phyloP scores from a whole-genome alignment of 2,113 vertebrate genomes.

The Cephalophus harveyi region DNA sequence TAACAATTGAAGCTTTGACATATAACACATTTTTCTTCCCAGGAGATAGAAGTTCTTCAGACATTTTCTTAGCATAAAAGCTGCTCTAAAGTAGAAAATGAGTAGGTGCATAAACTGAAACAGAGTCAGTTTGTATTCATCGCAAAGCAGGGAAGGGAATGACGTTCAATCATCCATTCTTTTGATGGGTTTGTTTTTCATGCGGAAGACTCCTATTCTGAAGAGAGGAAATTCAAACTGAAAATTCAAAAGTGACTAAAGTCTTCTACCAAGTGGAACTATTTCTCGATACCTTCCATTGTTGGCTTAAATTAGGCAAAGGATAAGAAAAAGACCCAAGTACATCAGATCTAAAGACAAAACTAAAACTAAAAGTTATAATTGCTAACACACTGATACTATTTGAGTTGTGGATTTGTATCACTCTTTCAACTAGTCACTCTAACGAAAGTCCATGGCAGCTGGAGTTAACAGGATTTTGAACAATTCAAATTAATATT shows the following conservation, averaged over 20 bases:
- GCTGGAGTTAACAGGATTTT: background rate
- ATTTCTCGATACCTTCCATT: background rate
- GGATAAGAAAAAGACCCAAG: background rate
- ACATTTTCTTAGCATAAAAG: conserved; percentile 66
- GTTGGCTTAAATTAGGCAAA: background rate
- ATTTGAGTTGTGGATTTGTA: background rate
- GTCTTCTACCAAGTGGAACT: background rate
- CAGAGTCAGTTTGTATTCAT: conserved; percentile 47
- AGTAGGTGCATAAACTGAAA: conserved; percentile 55
- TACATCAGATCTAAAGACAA: background rate
- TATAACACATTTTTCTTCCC: conserved; percentile 64
- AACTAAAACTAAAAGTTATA: background rate
- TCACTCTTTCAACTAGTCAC: background rate
- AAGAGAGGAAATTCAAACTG: conserved; percentile 12
- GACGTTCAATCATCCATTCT: background rate
- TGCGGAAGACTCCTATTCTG: background rate
- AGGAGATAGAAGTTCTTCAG: conserved; percentile 58
- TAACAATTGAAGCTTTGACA: conserved; percentile 63
- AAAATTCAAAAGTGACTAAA: background rate
- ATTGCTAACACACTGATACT: background rate
- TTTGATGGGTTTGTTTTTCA: background rate
- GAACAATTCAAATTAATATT: background rate
- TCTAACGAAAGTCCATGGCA: background rate
- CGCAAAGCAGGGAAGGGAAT: background rate
- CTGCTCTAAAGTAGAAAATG: conserved; percentile 62